Conservation (phyloP, 2,113 vertebrate species). For the Neotoma lepida region DNA sequence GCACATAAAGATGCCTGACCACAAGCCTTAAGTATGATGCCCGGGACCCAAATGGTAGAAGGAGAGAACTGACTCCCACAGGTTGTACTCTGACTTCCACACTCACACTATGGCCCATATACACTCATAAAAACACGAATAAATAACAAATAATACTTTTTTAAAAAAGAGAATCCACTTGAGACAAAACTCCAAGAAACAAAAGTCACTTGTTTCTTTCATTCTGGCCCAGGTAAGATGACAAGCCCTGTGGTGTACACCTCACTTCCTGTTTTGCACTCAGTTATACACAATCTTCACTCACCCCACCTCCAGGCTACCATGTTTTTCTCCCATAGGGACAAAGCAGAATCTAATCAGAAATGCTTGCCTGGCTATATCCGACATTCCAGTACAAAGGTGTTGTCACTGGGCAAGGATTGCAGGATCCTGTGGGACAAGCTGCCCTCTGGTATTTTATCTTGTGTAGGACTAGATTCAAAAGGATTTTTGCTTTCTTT, state of each 20-base stretch:
- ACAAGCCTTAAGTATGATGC: neutral
- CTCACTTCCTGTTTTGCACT: neutral
- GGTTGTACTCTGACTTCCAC: neutral
- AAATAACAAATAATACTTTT: neutral
- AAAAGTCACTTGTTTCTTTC: neutral
- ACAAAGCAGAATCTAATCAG: neutral
- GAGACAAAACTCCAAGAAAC: constrained; percentile 3
- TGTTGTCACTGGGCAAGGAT: neutral
- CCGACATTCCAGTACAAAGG: neutral
- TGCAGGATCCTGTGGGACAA: neutral
- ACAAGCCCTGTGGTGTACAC: neutral
- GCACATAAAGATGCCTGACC: neutral
- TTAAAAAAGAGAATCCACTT: neutral
- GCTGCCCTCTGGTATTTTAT: neutral
- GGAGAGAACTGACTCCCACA: neutral
- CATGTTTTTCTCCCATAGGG: neutral
- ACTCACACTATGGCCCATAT: neutral
- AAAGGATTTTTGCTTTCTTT: constrained; percentile 1
- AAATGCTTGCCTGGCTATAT: neutral
- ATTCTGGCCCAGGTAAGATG: neutral
- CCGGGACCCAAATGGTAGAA: neutral
- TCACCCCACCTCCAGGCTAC: neutral
- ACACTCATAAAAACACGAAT: neutral
- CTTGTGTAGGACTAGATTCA: neutral
- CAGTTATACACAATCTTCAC: neutral